A percentile compares a stretch with the other conserved stretches of the same genome.
Evolutionary conservation across 1,140 invertebrate genomes (phyloP).

Genomic region (Drosophila funebris): DNA sequence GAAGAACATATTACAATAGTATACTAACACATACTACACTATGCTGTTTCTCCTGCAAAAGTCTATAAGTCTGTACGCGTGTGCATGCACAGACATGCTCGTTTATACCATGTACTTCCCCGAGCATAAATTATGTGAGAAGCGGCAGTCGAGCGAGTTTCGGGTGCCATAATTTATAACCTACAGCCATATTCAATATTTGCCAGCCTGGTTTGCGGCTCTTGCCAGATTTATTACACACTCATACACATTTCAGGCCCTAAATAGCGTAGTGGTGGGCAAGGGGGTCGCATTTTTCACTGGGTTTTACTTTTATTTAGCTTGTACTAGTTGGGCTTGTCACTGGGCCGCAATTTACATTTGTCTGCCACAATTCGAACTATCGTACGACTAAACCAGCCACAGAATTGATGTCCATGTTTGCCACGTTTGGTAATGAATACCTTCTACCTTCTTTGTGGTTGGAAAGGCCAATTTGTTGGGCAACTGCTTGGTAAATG

Average conservation of each 20-base stretch:
- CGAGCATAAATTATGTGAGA: slow-evolving; percentile 66
- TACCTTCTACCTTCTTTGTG: slow-evolving; percentile 57
- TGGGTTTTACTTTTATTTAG: slow-evolving; percentile 62
- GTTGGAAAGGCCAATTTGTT: slow-evolving; percentile 38
- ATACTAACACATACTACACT: background rate
- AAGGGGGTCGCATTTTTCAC: slow-evolving; percentile 39
- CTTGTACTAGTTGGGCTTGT: slow-evolving; percentile 65
- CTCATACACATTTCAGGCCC: slow-evolving; percentile 16
- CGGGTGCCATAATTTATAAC: slow-evolving; percentile 75
- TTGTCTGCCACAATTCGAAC: slow-evolving; percentile 49
- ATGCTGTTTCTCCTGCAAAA: background rate
- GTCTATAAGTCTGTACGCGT: background rate
- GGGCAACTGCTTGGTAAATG: slow-evolving; percentile 13
- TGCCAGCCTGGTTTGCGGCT: slow-evolving; percentile 56
- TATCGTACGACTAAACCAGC: slow-evolving; percentile 51
- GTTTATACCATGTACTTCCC: background rate
- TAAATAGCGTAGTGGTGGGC: slow-evolving; percentile 7
- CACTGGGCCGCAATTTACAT: slow-evolving; percentile 67
- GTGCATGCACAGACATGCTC: slow-evolving; percentile 10
- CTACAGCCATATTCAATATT: slow-evolving; percentile 80
- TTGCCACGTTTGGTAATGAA: slow-evolving; percentile 70
- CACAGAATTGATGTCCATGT: slow-evolving; percentile 67
- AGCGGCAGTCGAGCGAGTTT: slow-evolving; percentile 47
- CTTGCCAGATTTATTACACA: slow-evolving; percentile 59
- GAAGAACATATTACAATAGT: background rate